Conservation (phyloP, 2,113 vertebrate species). For the Hipposideros armiger region DNA sequence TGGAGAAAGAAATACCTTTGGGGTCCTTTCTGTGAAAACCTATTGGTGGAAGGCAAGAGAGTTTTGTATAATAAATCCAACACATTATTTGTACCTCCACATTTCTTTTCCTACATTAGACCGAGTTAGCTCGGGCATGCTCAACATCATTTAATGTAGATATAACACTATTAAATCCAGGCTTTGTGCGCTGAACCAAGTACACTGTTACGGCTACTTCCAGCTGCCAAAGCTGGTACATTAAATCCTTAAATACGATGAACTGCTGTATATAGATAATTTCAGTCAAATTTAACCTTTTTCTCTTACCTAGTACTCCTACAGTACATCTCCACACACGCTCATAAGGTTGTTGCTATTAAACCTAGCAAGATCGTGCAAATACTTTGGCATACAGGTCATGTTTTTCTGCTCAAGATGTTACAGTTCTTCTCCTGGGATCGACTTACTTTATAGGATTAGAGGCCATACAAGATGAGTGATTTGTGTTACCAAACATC, state of each 20-base stretch:
- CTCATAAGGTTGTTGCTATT: neutral
- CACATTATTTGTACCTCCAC: neutral
- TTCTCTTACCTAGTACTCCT: neutral
- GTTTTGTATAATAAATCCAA: neutral
- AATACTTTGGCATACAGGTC: neutral
- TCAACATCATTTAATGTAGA: neutral
- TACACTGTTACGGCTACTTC: neutral
- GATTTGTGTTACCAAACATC: neutral
- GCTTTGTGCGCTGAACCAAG: neutral
- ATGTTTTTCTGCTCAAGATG: neutral
- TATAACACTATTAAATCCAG: neutral
- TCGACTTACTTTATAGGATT: neutral
- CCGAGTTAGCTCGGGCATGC: neutral
- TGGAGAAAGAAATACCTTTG: neutral
- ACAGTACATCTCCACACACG: neutral
- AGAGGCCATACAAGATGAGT: neutral
- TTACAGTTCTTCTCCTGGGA: neutral
- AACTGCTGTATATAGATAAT: neutral
- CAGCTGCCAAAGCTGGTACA: neutral
- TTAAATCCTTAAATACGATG: neutral
- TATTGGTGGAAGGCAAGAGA: neutral
- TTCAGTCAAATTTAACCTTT: neutral
- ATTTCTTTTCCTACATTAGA: neutral
- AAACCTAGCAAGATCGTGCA: neutral
- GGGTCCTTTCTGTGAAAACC: neutral